These are phyloP conservation scores for Sinocyclocheilus rhinocerous DNA, from an alignment of 2,113 vertebrate species.

Conservation along the genomic window DNA sequence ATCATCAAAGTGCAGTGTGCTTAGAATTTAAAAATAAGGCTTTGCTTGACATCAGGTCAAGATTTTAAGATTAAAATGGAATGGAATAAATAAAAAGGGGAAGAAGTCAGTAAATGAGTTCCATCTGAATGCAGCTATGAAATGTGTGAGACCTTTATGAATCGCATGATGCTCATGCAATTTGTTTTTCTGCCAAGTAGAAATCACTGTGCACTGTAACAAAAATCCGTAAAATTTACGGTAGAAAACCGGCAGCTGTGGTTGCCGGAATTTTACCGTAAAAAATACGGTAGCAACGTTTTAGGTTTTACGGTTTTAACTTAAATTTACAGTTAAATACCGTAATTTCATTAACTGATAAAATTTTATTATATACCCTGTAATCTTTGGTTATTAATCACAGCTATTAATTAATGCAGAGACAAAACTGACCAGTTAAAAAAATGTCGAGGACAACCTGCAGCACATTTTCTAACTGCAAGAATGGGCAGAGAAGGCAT, in stretches of 20 bases:
- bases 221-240: no score
- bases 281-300: no score
- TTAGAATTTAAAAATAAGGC: slow-evolving; percentile 14
- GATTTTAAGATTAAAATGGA: neutral
- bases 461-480: slow-evolving; percentile 9
- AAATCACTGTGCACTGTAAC: slow-evolving; percentile 27
- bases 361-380: no score
- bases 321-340: no score
- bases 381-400: slow-evolving; percentile 23
- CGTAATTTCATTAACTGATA: no score
- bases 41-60: neutral
- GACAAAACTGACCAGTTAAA: slow-evolving; percentile 37
- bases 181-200: neutral
- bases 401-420: slow-evolving; percentile 38
- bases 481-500: neutral
- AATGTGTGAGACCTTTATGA: slow-evolving; percentile 28
- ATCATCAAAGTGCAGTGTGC: neutral
- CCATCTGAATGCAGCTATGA: neutral
- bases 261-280: no score
- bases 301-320: no score
- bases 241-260: no score
- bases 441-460: slow-evolving; percentile 26
- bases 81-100: neutral
- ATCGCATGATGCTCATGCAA: slow-evolving; percentile 10
- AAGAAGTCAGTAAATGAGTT: neutral